These are phyloP conservation scores for Brachionus asplanchnoidis DNA, from an alignment of 1,140 invertebrate genomes.

Conservation along the genomic window DNA sequence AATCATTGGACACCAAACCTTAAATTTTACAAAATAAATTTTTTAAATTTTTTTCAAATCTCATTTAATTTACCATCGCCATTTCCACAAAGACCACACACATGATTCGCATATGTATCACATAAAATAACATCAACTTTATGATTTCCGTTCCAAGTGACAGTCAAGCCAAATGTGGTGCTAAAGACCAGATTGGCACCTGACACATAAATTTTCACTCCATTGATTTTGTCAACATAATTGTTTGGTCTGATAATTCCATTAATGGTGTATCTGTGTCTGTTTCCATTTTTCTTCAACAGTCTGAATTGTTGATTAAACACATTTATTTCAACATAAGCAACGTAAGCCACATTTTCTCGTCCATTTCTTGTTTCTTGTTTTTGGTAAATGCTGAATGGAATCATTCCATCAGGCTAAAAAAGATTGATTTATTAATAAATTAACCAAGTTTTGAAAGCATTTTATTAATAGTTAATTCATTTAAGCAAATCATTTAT, in stretches of 20 bases:
- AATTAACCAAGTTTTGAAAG: neutral
- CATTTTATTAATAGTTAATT: too few relatives aligned
- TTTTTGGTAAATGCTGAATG: conserved; percentile 21
- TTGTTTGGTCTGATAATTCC: neutral
- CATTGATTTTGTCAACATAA: neutral
- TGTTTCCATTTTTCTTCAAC: neutral
- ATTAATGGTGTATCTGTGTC: neutral
- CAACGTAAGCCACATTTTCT: neutral
- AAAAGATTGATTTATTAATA: neutral
- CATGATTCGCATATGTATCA: conserved; percentile 10
- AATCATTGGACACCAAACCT: neutral
- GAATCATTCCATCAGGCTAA: neutral
- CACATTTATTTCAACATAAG: conserved; percentile 20
- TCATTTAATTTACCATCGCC: neutral
- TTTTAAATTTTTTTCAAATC: neutral
- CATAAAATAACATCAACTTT: conserved; percentile 30
- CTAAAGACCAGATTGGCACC: conserved; percentile 12
- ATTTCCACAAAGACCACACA: conserved; percentile 37
- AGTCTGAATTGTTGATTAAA: neutral
- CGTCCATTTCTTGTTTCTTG: conserved; percentile 7
- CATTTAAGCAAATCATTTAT: too few relatives aligned
- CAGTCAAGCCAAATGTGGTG: conserved; percentile 13
- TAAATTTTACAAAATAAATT: neutral
- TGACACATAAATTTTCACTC: neutral
- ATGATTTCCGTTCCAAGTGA: conserved; percentile 24